Evolutionary conservation across 2,888 invertebrate species (phyloP), one percentile per base, ranked within the genome.

Genomic region (Dyspetes luteomarginatus): DNA sequence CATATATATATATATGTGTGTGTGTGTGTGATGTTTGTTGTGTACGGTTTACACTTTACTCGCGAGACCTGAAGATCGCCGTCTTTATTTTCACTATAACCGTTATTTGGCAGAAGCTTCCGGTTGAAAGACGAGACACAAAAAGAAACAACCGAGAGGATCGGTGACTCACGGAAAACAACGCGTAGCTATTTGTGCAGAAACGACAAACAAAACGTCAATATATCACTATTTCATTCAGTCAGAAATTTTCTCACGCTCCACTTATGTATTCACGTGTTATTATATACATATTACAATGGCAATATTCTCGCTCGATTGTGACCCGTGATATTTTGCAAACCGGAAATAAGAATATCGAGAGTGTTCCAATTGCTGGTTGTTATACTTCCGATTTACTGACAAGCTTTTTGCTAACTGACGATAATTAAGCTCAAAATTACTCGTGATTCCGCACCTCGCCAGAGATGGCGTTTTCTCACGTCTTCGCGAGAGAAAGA

Each of bases 81-180:
- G 58, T 60, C 60, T 73, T 67, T 62, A 28, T 19, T 73, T 68
- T 56, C n/a, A n/a, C n/a, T 60, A 43, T 26, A 60, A 50, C 67
- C 77, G 52, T 65, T 62, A 41, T 56, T 26, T 67, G 41, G 24
- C 55, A 48, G 36, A 36, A 65, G 68, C 75, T 81, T 81, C 81
- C 81, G 81, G 80, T 80, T 62, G 67, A 28, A 43, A 50, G 26
- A 28, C 22, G 56, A 62, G 45, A 56, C 28, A 17, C 15, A 5
- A 7, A 26, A n/a, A 12, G 22, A 52, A 9, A 22, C 12, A 3
- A 45, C 45, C 1, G n/a, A 1, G 26, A 19, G 26, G 60, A 60
- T 68, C 67, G 73, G 73, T 78, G 65, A 72, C 28, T 68, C 68
- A 62, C 64, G 24, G 26, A 58, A 71, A 17, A 3, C 7, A 15